A percentile compares a stretch with the other conserved stretches of the same genome.
Conservation (phyloP, 2,797 vertebrate species). For the Rhodeus uyekii region DNA sequence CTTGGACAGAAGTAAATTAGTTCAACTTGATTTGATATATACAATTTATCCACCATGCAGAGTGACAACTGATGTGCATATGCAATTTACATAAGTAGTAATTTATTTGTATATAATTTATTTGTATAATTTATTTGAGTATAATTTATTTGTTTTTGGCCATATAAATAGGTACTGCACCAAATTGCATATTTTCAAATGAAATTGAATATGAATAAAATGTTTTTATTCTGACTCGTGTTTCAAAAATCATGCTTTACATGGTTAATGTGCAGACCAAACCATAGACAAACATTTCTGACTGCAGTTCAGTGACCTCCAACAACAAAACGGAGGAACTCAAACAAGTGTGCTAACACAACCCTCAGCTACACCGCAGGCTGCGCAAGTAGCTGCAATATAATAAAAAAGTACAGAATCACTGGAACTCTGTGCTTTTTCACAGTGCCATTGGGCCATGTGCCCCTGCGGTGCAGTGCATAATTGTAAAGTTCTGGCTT, state of each 20-base stretch:
- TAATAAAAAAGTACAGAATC: slow-evolving; percentile 8
- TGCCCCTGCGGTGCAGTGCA: slow-evolving; percentile 1
- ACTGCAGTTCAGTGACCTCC: neutral
- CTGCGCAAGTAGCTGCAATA: slow-evolving; percentile 1
- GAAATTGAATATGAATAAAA: too few relatives aligned
- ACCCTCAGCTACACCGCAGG: neutral
- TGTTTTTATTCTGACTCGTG: neutral
- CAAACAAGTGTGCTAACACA: neutral
- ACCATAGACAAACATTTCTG: neutral
- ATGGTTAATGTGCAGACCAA: neutral
- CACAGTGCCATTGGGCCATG: neutral
- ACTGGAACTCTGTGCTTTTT: slow-evolving; percentile 26
- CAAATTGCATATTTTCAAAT: neutral
- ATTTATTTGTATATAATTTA: too few relatives aligned
- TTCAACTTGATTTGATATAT: neutral
- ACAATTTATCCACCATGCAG: too few relatives aligned
- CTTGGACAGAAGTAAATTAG: neutral
- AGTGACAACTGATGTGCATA: too few relatives aligned
- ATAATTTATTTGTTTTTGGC: too few relatives aligned
- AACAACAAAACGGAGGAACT: neutral
- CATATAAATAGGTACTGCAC: neutral
- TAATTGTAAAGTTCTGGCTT: slow-evolving; percentile 57
- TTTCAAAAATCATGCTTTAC: neutral
- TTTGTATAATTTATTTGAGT: too few relatives aligned
- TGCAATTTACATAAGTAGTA: too few relatives aligned